A percentile compares a stretch with the other conserved stretches of the same genome.
Conservation (phyloP, 1,140 invertebrate species). For the Galendromus occidentalis region DNA sequence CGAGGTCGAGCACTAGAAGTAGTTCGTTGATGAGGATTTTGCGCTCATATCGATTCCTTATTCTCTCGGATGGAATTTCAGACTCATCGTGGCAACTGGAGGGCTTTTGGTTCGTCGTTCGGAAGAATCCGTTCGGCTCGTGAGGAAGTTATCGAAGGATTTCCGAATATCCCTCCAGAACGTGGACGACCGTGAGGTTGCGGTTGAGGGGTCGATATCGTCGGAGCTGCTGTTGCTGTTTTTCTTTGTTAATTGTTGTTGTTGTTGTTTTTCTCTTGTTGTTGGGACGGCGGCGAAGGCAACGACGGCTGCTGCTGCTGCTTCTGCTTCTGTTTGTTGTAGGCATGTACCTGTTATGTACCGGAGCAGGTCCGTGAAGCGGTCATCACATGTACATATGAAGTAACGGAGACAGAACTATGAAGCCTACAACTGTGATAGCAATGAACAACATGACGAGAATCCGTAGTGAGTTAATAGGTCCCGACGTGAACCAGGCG, state of each 20-base stretch:
- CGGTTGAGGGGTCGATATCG: background rate
- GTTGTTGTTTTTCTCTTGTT: background rate
- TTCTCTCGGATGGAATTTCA: too few species aligned
- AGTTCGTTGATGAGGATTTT: too few species aligned
- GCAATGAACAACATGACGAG: slow-evolving; percentile 10
- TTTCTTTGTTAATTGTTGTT: background rate
- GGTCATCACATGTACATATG: slow-evolving; percentile 12
- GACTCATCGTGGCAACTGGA: too few species aligned
- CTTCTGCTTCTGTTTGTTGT: background rate
- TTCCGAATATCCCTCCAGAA: too few species aligned
- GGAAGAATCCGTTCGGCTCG: too few species aligned
- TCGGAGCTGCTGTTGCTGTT: background rate
- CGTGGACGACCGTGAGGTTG: too few species aligned
- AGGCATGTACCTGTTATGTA: slow-evolving; percentile 10
- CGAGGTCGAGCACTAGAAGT: too few species aligned
- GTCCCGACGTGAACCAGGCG: slow-evolving; percentile 4
- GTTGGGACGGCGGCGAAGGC: background rate
- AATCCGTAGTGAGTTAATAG: background rate
- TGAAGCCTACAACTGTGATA: slow-evolving; percentile 10
- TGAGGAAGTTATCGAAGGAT: too few species aligned
- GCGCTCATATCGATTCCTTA: too few species aligned
- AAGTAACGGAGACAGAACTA: slow-evolving; percentile 12
- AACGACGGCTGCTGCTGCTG: background rate
- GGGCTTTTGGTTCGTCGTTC: too few species aligned
- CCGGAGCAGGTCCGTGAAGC: slow-evolving; percentile 9